A percentile compares a stretch with the other conserved stretches of the same genome.
Conservation (phyloP, 2,888 invertebrate genomes). For the Pedicia rivosa region DNA sequence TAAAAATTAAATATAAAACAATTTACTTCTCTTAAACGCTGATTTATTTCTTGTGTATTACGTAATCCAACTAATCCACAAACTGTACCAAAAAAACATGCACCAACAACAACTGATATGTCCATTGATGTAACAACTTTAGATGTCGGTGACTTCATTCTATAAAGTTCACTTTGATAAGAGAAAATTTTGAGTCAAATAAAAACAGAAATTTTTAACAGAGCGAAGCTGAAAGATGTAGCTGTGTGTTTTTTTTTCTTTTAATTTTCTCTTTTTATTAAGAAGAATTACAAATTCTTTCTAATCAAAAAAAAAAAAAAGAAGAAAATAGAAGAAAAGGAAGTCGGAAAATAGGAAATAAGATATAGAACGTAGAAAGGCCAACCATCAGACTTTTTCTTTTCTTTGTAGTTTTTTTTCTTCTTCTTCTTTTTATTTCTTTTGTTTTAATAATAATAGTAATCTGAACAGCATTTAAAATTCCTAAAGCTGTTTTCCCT, state of each 20-base stretch:
- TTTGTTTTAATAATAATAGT: no score
- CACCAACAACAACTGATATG: conserved; percentile 27
- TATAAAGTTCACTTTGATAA: conserved; percentile 14
- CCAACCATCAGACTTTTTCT: no score
- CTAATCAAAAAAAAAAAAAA: no score
- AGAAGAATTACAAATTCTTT: not conserved
- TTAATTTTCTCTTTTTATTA: no score
- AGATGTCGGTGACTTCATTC: conserved; percentile 31
- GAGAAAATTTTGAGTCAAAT: not conserved
- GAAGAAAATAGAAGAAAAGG: no score
- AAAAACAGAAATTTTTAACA: not conserved
- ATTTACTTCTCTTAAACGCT: conserved; percentile 20
- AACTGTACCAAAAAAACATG: conserved; percentile 22
- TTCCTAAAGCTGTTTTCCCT: no score
- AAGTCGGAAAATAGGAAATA: no score
- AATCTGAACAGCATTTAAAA: no score
- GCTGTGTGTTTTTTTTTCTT: not conserved
- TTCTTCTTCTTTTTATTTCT: no score
- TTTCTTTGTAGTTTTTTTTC: no score
- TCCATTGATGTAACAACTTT: conserved; percentile 30
- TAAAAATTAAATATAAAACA: no score
- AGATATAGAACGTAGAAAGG: not conserved
- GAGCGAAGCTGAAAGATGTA: not conserved
- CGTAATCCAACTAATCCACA: conserved; percentile 24
- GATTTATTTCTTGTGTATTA: conserved; percentile 24